phyloP scores from a whole-genome alignment of 2,888 invertebrate species.

The Carabus problematicus region DNA sequence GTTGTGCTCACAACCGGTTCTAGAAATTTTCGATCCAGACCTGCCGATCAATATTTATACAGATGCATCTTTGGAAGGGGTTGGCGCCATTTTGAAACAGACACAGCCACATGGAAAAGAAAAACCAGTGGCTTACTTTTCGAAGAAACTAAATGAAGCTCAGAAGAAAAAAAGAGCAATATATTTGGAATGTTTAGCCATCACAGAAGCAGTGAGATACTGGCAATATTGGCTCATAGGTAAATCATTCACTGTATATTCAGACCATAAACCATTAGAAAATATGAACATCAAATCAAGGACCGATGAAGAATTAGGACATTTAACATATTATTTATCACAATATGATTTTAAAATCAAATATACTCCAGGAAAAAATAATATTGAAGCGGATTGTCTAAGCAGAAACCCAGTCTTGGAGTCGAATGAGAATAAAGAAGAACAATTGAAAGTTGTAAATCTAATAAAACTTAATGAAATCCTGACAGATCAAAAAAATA shows the following conservation, averaged over 20 bases:
- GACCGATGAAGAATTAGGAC: constrained; percentile 34
- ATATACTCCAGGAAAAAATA: constrained; percentile 45
- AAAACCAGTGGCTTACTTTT: too few species aligned
- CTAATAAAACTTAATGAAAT: constrained; percentile 31
- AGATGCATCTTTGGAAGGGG: too few species aligned
- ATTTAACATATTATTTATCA: constrained; percentile 33
- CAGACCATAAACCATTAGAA: constrained; percentile 42
- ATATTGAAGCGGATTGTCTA: constrained; percentile 45
- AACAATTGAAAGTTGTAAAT: constrained; percentile 39
- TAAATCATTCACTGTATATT: constrained; percentile 39
- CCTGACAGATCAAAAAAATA: constrained; percentile 40
- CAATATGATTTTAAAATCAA: constrained; percentile 35
- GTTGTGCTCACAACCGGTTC: background rate
- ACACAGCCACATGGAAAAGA: too few species aligned
- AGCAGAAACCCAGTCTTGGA: constrained; percentile 46
- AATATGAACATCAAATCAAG: constrained; percentile 30
- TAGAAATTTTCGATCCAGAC: constrained; percentile 14
- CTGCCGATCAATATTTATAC: constrained; percentile 6
- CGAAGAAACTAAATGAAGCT: too few species aligned
- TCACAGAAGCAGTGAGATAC: constrained; percentile 42
- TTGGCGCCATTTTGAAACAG: too few species aligned
- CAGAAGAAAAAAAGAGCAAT: constrained; percentile 43
- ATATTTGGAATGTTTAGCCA: constrained; percentile 44
- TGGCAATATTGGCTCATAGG: constrained; percentile 44
- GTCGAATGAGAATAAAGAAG: constrained; percentile 41